These are phyloP conservation scores for Oeneis ivallda DNA, from an alignment of 2,888 invertebrate species.

Conservation along the genomic window DNA sequence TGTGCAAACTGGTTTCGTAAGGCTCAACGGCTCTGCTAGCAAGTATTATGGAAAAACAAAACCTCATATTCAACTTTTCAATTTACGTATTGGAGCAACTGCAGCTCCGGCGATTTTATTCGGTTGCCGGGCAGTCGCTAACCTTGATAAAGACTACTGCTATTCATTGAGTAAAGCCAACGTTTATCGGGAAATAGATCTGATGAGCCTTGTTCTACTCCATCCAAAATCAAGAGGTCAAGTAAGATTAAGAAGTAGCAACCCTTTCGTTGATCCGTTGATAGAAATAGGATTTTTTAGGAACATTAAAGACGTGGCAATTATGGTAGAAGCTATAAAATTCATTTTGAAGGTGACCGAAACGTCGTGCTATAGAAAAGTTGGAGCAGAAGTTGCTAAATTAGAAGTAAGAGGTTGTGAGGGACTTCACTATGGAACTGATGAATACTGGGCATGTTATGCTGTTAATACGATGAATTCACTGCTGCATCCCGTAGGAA, in stretches of 20 bases:
- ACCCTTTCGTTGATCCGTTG: conserved; percentile 60
- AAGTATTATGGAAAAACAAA: conserved; percentile 36
- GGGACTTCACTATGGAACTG: conserved; percentile 68
- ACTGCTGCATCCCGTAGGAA: conserved; percentile 82
- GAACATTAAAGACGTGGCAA: conserved; percentile 52
- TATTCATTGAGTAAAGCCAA: conserved; percentile 54
- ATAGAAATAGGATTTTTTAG: conserved; percentile 62
- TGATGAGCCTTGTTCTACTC: conserved; percentile 50
- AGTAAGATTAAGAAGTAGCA: conserved; percentile 55
- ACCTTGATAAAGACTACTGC: conserved; percentile 51
- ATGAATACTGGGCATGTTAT: conserved; percentile 85
- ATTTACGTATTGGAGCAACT: conserved; percentile 58
- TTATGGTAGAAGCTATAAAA: conserved; percentile 55
- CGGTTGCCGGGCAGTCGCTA: conserved; percentile 48
- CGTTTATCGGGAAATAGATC: conserved; percentile 53
- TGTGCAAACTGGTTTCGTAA: conserved; percentile 56
- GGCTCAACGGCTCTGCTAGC: conserved; percentile 44
- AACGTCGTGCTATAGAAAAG: conserved; percentile 57
- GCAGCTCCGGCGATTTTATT: conserved; percentile 48
- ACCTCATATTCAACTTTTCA: conserved; percentile 66
- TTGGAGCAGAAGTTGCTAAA: conserved; percentile 50
- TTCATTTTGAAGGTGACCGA: conserved; percentile 53
- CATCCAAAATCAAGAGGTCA: conserved; percentile 65
- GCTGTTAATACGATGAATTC: conserved; percentile 78
- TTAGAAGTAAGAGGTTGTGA: conserved; percentile 78